Conservation (phyloP, 2,888 invertebrate genomes). For the Macaria notata region DNA sequence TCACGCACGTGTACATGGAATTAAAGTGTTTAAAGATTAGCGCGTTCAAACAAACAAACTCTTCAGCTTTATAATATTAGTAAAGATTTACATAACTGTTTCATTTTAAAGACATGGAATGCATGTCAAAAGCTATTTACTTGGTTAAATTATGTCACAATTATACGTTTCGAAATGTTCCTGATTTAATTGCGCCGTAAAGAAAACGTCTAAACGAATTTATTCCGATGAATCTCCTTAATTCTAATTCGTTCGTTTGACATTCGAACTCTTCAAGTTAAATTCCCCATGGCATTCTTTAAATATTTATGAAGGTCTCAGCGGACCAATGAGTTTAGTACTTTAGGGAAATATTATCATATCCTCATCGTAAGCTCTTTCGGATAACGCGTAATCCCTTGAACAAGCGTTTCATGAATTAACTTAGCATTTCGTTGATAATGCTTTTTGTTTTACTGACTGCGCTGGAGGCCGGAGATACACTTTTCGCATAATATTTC, state of each 20-base stretch:
- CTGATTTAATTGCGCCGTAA: slow-evolving; percentile 1
- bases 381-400: slow-evolving; percentile 45
- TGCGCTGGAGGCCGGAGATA: slow-evolving; percentile 13
- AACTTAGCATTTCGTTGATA: slow-evolving; percentile 34
- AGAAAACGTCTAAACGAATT: slow-evolving; percentile 6
- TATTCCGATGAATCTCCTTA: slow-evolving; percentile 7
- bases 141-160: too few relatives aligned
- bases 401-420: slow-evolving; percentile 39
- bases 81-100: too few relatives aligned
- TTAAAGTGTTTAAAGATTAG: too few relatives aligned
- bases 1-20: too few relatives aligned
- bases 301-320: slow-evolving; percentile 69
- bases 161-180: too few relatives aligned
- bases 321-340: slow-evolving; percentile 64
- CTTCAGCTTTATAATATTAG: too few relatives aligned
- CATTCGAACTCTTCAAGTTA: slow-evolving; percentile 53
- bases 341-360: slow-evolving; percentile 60
- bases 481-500: slow-evolving; percentile 22
- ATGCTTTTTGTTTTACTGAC: slow-evolving; percentile 26
- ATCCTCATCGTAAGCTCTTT: slow-evolving; percentile 54
- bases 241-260: slow-evolving; percentile 18
- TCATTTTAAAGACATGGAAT: too few relatives aligned
- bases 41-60: too few relatives aligned
- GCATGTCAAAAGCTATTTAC: too few relatives aligned
- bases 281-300: slow-evolving; percentile 61